Percentiles rank a stretch among this genome's conserved stretches.
Conservation (phyloP, 2,888 invertebrate species). For the Odontocerum albicorne region DNA sequence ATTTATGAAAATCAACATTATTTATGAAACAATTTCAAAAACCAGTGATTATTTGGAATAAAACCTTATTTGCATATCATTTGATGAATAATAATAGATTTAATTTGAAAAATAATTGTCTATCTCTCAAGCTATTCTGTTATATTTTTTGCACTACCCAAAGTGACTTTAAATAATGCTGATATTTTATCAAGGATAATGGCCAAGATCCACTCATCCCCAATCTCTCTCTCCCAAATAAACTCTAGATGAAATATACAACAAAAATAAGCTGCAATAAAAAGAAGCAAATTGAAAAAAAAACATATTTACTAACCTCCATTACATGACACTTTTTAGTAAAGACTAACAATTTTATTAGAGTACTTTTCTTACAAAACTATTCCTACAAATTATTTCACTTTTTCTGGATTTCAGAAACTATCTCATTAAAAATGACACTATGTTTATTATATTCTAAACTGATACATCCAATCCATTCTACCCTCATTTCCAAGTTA, state of each 20-base stretch:
- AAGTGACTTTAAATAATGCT: no score
- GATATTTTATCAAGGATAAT: no score
- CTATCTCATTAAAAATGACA: constrained; percentile 24
- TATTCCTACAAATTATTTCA: constrained; percentile 23
- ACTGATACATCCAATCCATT: constrained; percentile 16
- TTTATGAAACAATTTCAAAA: no score
- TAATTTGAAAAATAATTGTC: no score
- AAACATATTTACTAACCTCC: background rate
- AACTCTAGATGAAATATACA: background rate
- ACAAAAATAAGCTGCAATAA: constrained; percentile 9
- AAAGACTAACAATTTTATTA: constrained; percentile 11
- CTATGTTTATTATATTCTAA: constrained; percentile 21
- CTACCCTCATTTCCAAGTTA: constrained; percentile 9
- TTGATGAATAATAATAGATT: no score
- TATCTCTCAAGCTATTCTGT: no score
- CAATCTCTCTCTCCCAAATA: no score
- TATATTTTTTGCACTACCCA: constrained; percentile 3
- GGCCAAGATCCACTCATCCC: no score
- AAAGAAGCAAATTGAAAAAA: constrained; percentile 13
- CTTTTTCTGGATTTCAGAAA: constrained; percentile 21
- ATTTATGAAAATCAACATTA: no score
- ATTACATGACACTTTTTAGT: constrained; percentile 5
- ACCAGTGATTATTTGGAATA: no score
- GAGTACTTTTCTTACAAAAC: constrained; percentile 27
- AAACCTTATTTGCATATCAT: no score